Base-by-base conservation (phyloP, 1,140 invertebrate genomes). In the Drosophila sechellia region DNA sequence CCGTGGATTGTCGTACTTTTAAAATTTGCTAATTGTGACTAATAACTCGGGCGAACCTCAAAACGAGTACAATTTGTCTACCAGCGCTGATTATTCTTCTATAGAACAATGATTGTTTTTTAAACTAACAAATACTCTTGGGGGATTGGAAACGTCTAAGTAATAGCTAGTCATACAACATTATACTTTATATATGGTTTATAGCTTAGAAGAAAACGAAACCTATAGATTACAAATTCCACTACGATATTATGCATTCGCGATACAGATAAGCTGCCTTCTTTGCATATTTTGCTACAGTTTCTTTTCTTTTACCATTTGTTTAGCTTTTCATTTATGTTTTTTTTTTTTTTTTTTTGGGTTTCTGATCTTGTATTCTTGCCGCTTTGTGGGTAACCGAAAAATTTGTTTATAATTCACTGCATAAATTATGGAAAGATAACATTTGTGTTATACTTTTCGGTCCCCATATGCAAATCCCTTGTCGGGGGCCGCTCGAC, bases 1-100 rank as follows among this genome's bases (percentile, higher is more conserved):
- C 60, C 37, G 60, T 69, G 40, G 63, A 49, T 61, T 34, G 22
- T 49, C 22, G 57, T 79, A 73, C 46, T 54, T 56, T 74, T 48
- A 65, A 55, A 89, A 89, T 89, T 89, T 84, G 84, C 84, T 89
- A 89, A 89, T 89, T 89, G 84, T 89, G 84, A 89, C 84, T 89
- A 89, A 86, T 71, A 81, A 77, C 35, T 69, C 52, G 52, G 56
- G 52, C 59, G 50, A 61, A 52, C 59, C 52, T 53, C 54, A 45
- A 70, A 40, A 43, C 56, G 58, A 73, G 39, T 13, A 39, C 22
- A 70, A 70, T 70, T 66, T 70, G 20, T 70, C 64, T 70, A 70
- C 40, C 39, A 27, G 17, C 42, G 34, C 1, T 13, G 11, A 5
- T 56, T n/a, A 42, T 40, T 61, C 56, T 40, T 61, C 56, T 42